Conservation (phyloP, 2,113 vertebrate species). For the Martes martes region DNA sequence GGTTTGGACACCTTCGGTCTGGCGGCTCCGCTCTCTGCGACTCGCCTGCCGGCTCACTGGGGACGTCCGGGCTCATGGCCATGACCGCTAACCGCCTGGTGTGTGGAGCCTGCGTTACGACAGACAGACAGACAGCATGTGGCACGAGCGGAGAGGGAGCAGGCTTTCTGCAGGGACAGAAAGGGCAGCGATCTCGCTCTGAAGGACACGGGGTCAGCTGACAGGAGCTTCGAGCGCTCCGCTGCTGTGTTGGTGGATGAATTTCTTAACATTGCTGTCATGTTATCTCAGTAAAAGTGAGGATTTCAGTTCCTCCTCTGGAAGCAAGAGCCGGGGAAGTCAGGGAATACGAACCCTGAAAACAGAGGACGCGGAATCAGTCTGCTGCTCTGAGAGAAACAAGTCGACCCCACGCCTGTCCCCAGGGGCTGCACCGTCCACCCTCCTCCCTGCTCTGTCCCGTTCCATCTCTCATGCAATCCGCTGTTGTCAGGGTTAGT, state of each 20-base stretch:
- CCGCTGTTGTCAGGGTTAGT: neutral
- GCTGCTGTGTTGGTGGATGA: accelerated
- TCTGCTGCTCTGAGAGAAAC: neutral
- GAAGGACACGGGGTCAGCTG: neutral
- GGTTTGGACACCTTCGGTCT: neutral
- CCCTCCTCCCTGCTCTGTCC: neutral
- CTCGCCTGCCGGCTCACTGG: neutral
- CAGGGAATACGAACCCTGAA: neutral
- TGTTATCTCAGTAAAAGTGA: neutral
- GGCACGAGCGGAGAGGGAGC: neutral
- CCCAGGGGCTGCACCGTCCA: neutral
- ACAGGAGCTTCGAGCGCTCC: neutral
- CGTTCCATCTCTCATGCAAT: neutral
- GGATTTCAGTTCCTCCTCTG: neutral
- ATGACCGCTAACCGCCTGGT: accelerated
- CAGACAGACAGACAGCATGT: too few species aligned
- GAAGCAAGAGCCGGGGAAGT: neutral
- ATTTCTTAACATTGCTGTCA: neutral
- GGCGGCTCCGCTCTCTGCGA: neutral
- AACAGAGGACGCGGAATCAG: neutral
- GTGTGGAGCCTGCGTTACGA: accelerated
- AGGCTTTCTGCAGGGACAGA: too few species aligned
- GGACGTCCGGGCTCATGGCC: neutral
- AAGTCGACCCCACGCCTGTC: accelerated
- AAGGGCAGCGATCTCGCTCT: neutral